Evolutionary conservation across 2,113 vertebrate genomes (phyloP), one percentile per base, ranked within the genome.

Genomic region (Albula goreensis): DNA sequence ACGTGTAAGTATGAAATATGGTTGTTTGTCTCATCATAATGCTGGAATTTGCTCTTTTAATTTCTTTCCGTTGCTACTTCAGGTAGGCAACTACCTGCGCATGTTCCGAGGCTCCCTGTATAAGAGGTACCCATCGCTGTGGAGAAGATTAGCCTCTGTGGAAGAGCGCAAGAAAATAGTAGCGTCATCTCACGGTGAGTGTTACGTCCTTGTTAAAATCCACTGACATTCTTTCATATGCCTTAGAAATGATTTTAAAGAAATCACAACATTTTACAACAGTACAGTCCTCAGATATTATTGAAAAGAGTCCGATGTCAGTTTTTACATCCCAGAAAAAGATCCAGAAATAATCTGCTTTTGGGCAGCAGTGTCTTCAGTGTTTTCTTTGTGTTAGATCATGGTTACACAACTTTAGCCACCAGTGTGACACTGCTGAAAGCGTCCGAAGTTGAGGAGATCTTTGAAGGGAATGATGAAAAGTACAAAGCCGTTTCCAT

Each of bases 81-180:
- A 99, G 98, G 98, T 99, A 90, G 98, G 98, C 57, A 99, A 99
- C 93, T 99, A 99, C 91, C 85, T 99, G 90, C 98, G 98, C 70
- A 99, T 99, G 98, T 99, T 99, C 88, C 95, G 98, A 92, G 98
- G 98, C 2, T 99, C 98, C 41, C 93, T 99, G 87, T 99, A 99
- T 92, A 99, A 99, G 94, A 94, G 98, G 83, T 99, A 99, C 78
- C 98, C 98, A 6, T 99, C 98, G 0, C 92, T 99, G 85, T 99
- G 98, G 97, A 96, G 98, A 91, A 95, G 98, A 82, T 94, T 99
- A 51, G 98, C 98, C 70, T 99, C 98, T 0, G 97, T 99, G 90
- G 98, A 99, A 84, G 98, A 99, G 91, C 95, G 98, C 91, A 99
- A 99, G 95, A 99, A 99, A 90, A 99, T 99, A 19, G 98, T 99